These are phyloP conservation scores for Calonectris borealis DNA, from an alignment of 2,113 vertebrate species.

Conservation along the genomic window DNA sequence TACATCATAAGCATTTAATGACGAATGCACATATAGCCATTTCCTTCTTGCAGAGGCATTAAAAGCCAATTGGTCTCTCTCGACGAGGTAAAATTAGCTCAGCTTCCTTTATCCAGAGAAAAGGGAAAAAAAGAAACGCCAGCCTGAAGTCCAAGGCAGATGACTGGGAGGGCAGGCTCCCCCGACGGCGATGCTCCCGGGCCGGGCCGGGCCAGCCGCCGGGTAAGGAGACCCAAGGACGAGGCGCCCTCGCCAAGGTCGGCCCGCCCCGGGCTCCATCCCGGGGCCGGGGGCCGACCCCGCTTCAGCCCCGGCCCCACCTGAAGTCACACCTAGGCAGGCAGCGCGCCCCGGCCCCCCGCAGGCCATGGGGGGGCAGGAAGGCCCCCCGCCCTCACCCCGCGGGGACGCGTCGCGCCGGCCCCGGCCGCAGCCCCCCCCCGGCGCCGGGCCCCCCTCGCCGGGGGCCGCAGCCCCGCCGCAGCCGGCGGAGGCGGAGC, in stretches of 20 bases:
- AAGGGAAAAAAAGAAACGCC: background rate
- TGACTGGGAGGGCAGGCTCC: background rate
- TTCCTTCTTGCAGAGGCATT: background rate
- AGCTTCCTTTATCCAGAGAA: background rate
- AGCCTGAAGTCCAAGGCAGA: background rate
- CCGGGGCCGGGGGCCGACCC: background rate
- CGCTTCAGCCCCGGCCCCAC: background rate
- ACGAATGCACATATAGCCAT: background rate
- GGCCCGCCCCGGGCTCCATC: background rate
- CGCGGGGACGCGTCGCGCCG: too few species aligned
- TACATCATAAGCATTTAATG: background rate
- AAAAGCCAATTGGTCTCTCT: background rate
- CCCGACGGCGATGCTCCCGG: conserved; percentile 30
- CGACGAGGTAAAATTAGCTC: background rate
- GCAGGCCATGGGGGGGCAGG: too few species aligned
- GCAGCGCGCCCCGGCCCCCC: background rate
- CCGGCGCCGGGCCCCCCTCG: too few species aligned
- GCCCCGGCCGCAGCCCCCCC: too few species aligned
- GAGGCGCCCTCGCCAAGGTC: conserved; percentile 75
- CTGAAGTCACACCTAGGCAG: background rate
- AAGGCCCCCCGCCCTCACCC: too few species aligned
- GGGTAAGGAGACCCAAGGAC: conserved; percentile 69
- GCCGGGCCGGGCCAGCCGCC: background rate
- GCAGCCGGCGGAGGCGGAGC: too few species aligned
- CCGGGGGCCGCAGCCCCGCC: too few species aligned